phyloP scores from a whole-genome alignment of 2,888 invertebrate genomes.

The Anthrax anthrax region DNA sequence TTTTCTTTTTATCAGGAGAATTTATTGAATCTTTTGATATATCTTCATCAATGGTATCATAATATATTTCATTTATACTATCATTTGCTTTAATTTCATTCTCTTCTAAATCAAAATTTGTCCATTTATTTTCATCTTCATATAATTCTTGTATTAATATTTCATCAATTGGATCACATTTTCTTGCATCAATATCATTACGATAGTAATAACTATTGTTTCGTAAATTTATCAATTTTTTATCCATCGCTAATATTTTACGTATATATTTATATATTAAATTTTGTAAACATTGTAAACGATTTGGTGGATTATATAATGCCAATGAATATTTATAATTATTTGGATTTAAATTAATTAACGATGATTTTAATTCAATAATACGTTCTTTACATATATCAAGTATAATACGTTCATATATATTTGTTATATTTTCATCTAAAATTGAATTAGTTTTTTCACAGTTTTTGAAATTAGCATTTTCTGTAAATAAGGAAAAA shows the following conservation, averaged over 20 bases:
- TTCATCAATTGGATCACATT: conserved; percentile 56
- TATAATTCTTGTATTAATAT: conserved; percentile 54
- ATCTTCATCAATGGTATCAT: conserved; percentile 40
- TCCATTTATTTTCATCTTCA: conserved; percentile 59
- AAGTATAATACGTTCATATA: conserved; percentile 44
- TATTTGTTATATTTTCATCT: conserved; percentile 30
- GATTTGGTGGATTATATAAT: conserved; percentile 34
- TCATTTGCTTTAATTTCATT: conserved; percentile 46
- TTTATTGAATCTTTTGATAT: conserved; percentile 6
- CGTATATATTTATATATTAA: conserved; percentile 38
- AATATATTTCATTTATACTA: conserved; percentile 42
- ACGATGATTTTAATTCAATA: conserved; percentile 35
- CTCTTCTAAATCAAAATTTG: conserved; percentile 57
- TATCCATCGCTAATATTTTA: conserved; percentile 40
- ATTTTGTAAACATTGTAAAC: conserved; percentile 36
- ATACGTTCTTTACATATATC: conserved; percentile 48
- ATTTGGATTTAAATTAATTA: conserved; percentile 26
- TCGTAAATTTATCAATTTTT: conserved; percentile 25
- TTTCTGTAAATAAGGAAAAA: not conserved
- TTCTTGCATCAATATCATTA: conserved; percentile 43
- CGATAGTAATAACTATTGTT: not conserved
- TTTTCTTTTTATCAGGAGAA: not conserved
- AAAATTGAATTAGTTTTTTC: conserved; percentile 15
- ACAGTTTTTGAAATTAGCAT: not conserved
- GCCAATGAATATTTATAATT: conserved; percentile 29